phyloP scores from a whole-genome alignment of 2,888 invertebrate genomes.

The Dascillus cervinus region DNA sequence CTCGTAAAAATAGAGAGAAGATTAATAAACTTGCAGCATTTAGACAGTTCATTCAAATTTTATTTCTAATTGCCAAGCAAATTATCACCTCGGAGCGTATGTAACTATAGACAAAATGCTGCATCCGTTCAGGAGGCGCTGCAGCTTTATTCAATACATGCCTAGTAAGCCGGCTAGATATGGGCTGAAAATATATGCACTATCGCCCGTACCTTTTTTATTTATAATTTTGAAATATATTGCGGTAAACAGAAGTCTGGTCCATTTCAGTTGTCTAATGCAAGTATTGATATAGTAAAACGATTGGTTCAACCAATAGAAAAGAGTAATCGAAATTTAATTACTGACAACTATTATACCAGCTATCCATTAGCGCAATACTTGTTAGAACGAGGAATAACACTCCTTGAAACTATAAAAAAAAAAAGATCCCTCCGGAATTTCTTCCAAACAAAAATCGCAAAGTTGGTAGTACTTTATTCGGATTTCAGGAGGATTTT shows the following conservation, averaged over 20 bases:
- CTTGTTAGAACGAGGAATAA: constrained; percentile 15
- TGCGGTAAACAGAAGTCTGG: too few relatives aligned
- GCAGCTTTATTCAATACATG: too few relatives aligned
- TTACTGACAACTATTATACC: constrained; percentile 18
- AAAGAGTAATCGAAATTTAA: constrained; percentile 20
- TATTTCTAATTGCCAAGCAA: constrained; percentile 3
- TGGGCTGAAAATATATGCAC: constrained; percentile 16
- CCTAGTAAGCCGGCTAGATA: constrained; percentile 20
- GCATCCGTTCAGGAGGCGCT: constrained; percentile 4
- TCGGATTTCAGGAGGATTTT: constrained; percentile 23
- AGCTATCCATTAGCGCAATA: constrained; percentile 8
- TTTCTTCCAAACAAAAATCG: constrained; percentile 22
- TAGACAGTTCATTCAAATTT: constrained; percentile 1
- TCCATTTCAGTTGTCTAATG: too few relatives aligned
- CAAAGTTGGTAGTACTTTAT: constrained; percentile 19
- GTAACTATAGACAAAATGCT: too few relatives aligned
- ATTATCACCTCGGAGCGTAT: constrained; percentile 1
- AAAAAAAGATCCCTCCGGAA: constrained; percentile 26
- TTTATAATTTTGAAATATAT: too few relatives aligned
- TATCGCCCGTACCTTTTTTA: too few relatives aligned
- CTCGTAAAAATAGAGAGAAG: constrained; percentile 2
- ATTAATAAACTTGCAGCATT: constrained; percentile 5
- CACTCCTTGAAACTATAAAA: too few relatives aligned
- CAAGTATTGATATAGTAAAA: constrained; percentile 18
- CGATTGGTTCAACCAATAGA: constrained; percentile 14